Percentiles rank a stretch among this genome's conserved stretches.
Evolutionary conservation across 2,113 vertebrate species (phyloP).

Genomic region (Carlito syrichta): DNA sequence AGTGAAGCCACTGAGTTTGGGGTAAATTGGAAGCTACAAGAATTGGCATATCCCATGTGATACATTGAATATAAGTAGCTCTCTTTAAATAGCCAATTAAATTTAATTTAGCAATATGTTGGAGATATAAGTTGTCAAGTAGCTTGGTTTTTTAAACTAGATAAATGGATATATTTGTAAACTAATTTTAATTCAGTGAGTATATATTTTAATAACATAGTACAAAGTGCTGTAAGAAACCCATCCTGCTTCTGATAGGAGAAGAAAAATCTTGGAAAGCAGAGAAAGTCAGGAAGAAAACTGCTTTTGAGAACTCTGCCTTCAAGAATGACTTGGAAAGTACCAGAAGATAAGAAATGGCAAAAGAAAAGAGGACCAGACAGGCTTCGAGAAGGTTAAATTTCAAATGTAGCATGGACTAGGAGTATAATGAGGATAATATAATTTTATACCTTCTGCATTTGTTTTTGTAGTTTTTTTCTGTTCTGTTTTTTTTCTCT

Average conservation of each 20-base stretch:
- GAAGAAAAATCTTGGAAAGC: not conserved
- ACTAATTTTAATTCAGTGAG: not conserved
- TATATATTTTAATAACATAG: not conserved
- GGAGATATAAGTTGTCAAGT: not conserved
- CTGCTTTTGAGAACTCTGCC: not conserved
- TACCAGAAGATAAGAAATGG: not conserved
- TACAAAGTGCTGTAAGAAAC: not conserved
- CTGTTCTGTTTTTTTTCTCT: constrained; percentile 15
- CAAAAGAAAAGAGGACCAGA: not conserved
- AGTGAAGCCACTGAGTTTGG: not conserved
- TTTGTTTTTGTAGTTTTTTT: constrained; percentile 45
- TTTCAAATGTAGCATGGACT: not conserved
- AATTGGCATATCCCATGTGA: not conserved
- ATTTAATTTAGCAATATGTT: not conserved
- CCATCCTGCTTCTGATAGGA: not conserved
- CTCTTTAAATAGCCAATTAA: not conserved
- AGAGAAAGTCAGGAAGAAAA: not conserved
- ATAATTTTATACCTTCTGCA: constrained; percentile 23
- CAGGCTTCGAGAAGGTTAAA: not conserved
- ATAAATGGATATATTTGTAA: not conserved
- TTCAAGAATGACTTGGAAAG: not conserved
- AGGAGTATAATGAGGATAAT: not conserved
- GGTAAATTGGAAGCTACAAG: not conserved
- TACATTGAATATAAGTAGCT: not conserved
- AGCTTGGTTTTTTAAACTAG: not conserved